Base-by-base conservation (phyloP, 2,888 invertebrate species). In the Ormyrus rosae region DNA sequence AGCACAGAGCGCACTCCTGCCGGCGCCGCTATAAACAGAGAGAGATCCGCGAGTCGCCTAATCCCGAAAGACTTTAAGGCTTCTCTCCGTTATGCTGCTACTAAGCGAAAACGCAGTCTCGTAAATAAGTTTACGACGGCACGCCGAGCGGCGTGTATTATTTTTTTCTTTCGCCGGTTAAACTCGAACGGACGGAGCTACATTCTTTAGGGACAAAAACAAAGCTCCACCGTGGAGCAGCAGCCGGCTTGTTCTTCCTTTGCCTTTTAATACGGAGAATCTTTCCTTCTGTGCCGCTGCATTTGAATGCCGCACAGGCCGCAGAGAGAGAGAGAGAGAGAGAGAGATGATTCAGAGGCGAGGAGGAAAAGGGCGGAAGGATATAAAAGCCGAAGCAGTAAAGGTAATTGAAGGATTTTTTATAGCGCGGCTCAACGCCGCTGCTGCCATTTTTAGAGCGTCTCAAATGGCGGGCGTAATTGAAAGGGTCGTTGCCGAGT, bases 51-150 rank as follows among this genome's bases (percentile, higher is more conserved):
- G 53, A 70, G 50, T 51, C 71, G 34, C 50, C 61, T 71, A 61
- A 71, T 50, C 34, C 60, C 61, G 45, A 53, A 53, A 48, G 11
- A 34, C 34, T 34, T 34, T 34, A 34, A 34, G 34, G 34, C 34
- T 34, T 34, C 13, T 4, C 34, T 34, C 34, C 34, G 34, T 34
- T 34, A 34, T 34, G 34, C 34, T 34, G 34, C 34, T 34, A 34
- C 34, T 34, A 4, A 70, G 58, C 13, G n/a, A 50, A 34, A 34
- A 34, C 50, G 11, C 19, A 60, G 34, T 64, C 46, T 74, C 56
- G 55, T 74, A 74, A 74, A 65, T 74, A 65, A 65, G 48, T 74
- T 74, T 74, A 74, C 63, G 73, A 74, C 53, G 61, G 55, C 10
- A 48, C 7, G 11, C 9, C n/a, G n/a, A 11, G 19, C 3, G 34